Base-by-base conservation (phyloP, 35 echinoderm and acorn worm genomes). In the Apostichopus californicus region DNA sequence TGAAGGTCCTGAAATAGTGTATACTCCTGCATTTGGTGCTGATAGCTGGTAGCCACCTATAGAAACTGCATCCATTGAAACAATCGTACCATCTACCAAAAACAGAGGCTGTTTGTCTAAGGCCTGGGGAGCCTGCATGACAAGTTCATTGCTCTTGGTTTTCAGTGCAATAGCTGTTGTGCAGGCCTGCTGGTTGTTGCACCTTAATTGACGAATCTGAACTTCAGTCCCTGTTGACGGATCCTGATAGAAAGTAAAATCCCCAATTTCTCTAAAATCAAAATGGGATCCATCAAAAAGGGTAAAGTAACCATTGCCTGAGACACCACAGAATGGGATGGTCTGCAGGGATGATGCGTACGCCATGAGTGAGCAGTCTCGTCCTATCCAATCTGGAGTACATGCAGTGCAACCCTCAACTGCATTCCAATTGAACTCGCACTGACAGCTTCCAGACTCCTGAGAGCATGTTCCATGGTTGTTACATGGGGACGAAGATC, bases 271-370 rank as follows among this genome's bases (percentile, higher is more conserved):
- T 64, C 86, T 60, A 55, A 93, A 95, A 20, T 87, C 77, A 25
- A 95, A 56, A 89, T 89, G 90, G 52, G 96, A 93, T 11, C 93
- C 93, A 93, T 98, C 96, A 94, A 98, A 98, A 14, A 87, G 68
- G 18, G 93, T 98, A 88, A 83, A 95, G 78, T 86, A 94, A 14
- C 96, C 96, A 78, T 88, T 95, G 73, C 88, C 87, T 57, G 77
- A 93, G 1, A 98, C 73, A 90, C 91, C 87, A 79, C 96, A 95
- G 54, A 78, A 75, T 80, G 75, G 56, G 5, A 81, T 72, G 56
- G 92, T 75, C 9, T 71, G 54, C n/a, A 56, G 52, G 34, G 34
- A 46, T 53, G 46, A 56, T 15, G 77, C 20, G 63, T 66, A 75
- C 2, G 93, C 80, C 15, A 92, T 34, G 23, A 98, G 61, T 25